phyloP scores from a whole-genome alignment of 2,797 vertebrate genomes.

The Thaleichthys pacificus region DNA sequence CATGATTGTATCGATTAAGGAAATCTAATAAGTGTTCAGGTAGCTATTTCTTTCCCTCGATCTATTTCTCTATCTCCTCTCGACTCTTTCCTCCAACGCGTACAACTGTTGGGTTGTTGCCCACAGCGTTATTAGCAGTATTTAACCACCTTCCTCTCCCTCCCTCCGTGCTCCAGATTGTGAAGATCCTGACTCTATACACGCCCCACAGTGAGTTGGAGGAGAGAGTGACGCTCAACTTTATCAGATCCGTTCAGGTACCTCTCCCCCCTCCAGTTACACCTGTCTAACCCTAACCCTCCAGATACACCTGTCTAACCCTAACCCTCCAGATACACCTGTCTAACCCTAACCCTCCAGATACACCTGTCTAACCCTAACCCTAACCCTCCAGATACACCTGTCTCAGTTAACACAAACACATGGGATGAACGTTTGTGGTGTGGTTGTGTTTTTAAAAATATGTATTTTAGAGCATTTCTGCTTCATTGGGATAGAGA shows the following conservation, averaged over 20 bases:
- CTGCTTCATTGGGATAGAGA: too few relatives aligned
- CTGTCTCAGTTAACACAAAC: background rate
- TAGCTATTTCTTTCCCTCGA: background rate
- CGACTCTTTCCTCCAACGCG: too few relatives aligned
- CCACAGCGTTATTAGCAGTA: too few relatives aligned
- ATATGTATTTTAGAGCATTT: too few relatives aligned
- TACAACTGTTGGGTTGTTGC: too few relatives aligned
- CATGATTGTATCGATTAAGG: too few relatives aligned
- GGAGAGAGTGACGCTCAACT: slow-evolving; percentile 77
- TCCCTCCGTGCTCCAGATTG: slow-evolving; percentile 65
- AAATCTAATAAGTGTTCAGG: background rate
- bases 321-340: background rate
- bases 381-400: background rate
- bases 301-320: background rate
- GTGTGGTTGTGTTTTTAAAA: too few relatives aligned
- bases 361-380: too few relatives aligned
- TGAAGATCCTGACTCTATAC: slow-evolving; percentile 81
- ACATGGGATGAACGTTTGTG: too few relatives aligned
- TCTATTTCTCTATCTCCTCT: background rate
- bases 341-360: too few relatives aligned
- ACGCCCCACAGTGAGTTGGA: slow-evolving; percentile 76
- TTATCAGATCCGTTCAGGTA: slow-evolving; percentile 81
- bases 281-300: too few relatives aligned
- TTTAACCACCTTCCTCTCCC: background rate
- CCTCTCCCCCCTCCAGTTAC: background rate